A percentile compares a stretch with the other conserved stretches of the same genome.
Conservation (phyloP, 2,113 vertebrate genomes). For the Pseudorasbora parva region DNA sequence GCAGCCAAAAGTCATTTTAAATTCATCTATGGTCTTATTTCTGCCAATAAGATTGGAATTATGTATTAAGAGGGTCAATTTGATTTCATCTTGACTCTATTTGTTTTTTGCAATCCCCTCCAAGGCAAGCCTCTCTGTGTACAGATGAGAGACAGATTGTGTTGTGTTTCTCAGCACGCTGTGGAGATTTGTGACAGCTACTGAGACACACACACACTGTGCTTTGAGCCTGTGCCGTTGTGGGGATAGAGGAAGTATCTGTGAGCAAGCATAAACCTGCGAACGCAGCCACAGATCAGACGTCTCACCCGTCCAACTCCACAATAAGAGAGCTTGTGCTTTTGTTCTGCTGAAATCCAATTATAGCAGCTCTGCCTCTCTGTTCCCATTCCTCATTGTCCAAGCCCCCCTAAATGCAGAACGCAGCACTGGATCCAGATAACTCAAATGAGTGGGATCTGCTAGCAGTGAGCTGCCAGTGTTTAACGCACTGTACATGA, state of each 20-base stretch:
- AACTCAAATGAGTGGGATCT: constrained; percentile 17
- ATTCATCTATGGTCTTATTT: background rate
- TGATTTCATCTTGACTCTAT: background rate
- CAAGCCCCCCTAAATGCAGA: constrained; percentile 14
- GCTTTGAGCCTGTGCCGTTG: constrained; percentile 41
- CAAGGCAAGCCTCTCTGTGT: background rate
- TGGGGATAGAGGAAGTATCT: constrained; percentile 26
- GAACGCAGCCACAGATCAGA: constrained; percentile 32
- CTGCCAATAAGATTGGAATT: background rate
- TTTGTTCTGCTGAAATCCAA: constrained; percentile 54
- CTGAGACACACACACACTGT: constrained; percentile 19
- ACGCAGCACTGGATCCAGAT: constrained; percentile 1
- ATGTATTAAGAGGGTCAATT: background rate
- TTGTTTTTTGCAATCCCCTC: background rate
- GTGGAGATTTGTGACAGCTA: constrained; percentile 45
- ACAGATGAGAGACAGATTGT: constrained; percentile 42
- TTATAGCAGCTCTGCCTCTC: constrained; percentile 42
- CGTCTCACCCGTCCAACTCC: constrained; percentile 22
- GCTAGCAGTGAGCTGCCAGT: constrained; percentile 23
- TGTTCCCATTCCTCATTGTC: constrained; percentile 28
- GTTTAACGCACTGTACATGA: constrained; percentile 24
- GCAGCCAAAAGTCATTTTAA: background rate
- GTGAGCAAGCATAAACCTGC: constrained; percentile 37
- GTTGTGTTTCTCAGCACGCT: constrained; percentile 51
- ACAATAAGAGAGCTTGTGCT: constrained; percentile 33